A percentile compares a stretch with the other conserved stretches of the same genome.
Evolutionary conservation across 2,888 invertebrate species (phyloP).

Genomic region (Polydrusus cervinus): DNA sequence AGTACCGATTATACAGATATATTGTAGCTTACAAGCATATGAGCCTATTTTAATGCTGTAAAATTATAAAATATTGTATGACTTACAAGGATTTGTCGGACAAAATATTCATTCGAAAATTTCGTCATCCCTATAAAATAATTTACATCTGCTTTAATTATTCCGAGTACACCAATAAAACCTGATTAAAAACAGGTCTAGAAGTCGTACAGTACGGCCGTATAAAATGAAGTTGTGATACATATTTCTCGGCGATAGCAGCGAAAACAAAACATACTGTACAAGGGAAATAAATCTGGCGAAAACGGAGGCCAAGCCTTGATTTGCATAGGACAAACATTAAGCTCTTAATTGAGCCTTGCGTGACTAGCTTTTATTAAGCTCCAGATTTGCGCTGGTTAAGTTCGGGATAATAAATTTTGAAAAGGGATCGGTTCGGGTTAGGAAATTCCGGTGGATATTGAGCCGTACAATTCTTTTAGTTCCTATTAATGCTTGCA

Average conservation of each 20-base stretch:
- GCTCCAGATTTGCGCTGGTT: constrained; percentile 44
- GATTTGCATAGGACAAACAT: constrained; percentile 66
- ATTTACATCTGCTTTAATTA: constrained; percentile 19
- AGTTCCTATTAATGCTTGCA: too few species aligned
- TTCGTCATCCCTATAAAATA: background rate
- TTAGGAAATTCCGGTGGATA: background rate
- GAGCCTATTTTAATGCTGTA: too few species aligned
- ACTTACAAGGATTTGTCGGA: too few species aligned
- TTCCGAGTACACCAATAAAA: constrained; percentile 41
- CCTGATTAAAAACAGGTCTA: constrained; percentile 50
- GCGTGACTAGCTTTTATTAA: constrained; percentile 65
- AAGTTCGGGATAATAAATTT: constrained; percentile 45
- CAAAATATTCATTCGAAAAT: background rate
- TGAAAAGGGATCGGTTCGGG: constrained; percentile 25
- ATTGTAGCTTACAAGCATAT: too few species aligned
- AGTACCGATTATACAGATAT: too few species aligned
- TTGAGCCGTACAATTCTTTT: too few species aligned
- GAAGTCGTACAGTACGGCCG: constrained; percentile 50
- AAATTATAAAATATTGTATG: too few species aligned
- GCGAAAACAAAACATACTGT: constrained; percentile 56
- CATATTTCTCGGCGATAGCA: constrained; percentile 58
- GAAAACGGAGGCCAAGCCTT: constrained; percentile 55
- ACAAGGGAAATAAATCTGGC: constrained; percentile 62
- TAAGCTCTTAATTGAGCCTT: constrained; percentile 66
- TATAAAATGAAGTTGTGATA: constrained; percentile 60